Percentiles rank a stretch among this genome's conserved stretches.
Conservation (phyloP, 2,888 invertebrate species). For the Morpho helenor region DNA sequence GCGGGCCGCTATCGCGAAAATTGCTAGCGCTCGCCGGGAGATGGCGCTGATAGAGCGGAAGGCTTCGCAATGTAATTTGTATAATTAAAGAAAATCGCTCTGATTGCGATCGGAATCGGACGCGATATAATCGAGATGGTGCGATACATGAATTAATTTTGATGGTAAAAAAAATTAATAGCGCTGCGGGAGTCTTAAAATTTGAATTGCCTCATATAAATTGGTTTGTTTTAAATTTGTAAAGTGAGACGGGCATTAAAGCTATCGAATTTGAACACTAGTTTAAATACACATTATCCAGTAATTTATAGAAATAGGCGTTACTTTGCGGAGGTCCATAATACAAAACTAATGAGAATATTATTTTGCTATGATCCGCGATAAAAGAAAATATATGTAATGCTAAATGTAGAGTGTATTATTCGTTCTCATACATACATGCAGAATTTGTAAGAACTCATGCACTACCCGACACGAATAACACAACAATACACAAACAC, state of each 20-base stretch:
- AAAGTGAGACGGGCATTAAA: neutral
- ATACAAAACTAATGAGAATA: too few relatives aligned
- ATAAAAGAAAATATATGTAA: too few relatives aligned
- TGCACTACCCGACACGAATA: too few relatives aligned
- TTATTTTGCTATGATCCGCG: too few relatives aligned
- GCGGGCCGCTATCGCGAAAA: conserved; percentile 65
- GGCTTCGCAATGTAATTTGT: conserved; percentile 67
- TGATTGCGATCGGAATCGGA: conserved; percentile 57
- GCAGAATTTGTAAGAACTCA: too few relatives aligned
- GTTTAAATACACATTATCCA: too few relatives aligned
- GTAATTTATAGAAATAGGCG: too few relatives aligned
- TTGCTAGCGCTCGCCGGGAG: conserved; percentile 60
- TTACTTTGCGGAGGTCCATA: too few relatives aligned
- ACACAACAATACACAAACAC: too few relatives aligned
- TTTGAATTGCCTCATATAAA: conserved; percentile 9
- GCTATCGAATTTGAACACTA: neutral
- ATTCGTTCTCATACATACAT: too few relatives aligned
- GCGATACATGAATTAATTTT: conserved; percentile 23
- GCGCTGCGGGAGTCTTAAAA: conserved; percentile 12
- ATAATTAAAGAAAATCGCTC: conserved; percentile 70
- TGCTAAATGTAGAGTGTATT: too few relatives aligned
- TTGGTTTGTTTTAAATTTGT: neutral
- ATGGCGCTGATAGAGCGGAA: conserved; percentile 55
- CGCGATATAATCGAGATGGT: conserved; percentile 50
- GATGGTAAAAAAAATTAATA: conserved; percentile 24